These are phyloP conservation scores for Eunapius fragilis DNA, from an alignment of 37 sponge, comb jelly and placozoan species.

Conservation along the genomic window DNA sequence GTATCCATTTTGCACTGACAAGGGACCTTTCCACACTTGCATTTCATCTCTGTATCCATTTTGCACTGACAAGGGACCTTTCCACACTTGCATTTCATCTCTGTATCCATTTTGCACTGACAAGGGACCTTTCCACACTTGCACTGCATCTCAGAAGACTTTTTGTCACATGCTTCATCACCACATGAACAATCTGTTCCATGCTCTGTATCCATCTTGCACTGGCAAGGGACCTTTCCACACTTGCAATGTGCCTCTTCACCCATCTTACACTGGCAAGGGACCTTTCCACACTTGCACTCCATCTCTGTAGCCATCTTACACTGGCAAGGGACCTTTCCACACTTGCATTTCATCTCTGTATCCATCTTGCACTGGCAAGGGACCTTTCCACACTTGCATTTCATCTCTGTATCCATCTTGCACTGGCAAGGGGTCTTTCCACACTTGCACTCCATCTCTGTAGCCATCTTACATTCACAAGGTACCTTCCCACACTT, in stretches of 20 bases:
- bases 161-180: not conserved
- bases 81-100: not conserved
- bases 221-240: not conserved
- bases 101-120: not conserved
- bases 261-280: not conserved
- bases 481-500: constrained; percentile 3
- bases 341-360: not conserved
- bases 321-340: not conserved
- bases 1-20: not conserved
- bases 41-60: not conserved
- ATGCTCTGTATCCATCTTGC: not conserved
- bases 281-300: not conserved
- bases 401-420: not conserved
- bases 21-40: not conserved
- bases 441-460: not conserved
- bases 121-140: not conserved
- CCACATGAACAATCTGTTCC: not conserved
- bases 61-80: not conserved
- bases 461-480: not conserved
- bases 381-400: not conserved
- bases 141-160: not conserved
- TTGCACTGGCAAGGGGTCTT: not conserved
- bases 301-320: not conserved
- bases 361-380: not conserved
- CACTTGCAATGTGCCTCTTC: not conserved